Evolutionary conservation across 2,797 vertebrate genomes (phyloP), one percentile per base, ranked within the genome.

Genomic region (Siniperca scherzeri): DNA sequence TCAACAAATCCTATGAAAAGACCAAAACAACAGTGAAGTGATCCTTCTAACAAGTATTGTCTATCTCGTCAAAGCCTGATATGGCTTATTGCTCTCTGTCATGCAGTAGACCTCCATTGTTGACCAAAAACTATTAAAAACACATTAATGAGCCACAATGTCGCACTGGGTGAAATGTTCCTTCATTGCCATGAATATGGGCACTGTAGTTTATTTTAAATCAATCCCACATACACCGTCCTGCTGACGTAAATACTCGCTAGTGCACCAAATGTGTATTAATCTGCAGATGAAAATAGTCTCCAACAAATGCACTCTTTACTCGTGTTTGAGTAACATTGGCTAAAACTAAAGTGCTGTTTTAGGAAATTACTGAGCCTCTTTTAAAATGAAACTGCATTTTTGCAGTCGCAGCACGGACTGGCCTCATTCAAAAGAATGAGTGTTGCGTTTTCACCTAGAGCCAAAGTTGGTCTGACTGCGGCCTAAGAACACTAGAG

Each of bases 21-120:
- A 44, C 25, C 33, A 70, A 42, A 81, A 74, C 42, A 70, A 30
- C 22, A 78, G 64, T 50, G 36, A 36, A 65, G 22, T 19, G 48
- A 85, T 73, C 22, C 30, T 13, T 33, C 27, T 14, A 25, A 62
- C 36, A 69, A 56, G 33, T 44, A 38, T 25, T 4, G 55, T 36
- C 27, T 60, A 44, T 80, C 36, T 53, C 14, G 33, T 40, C 42
- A 22, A 19, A 42, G n/a, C 13, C 42, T 64, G n/a, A 46, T 44
- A 5, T 38, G 22, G 59, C 7, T 48, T 38, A 42, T 60, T 61
- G 12, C 19, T 60, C 27, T 50, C 11, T 40, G 55, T 46, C 16
- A 14, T 13, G n/a, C 5, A 44, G 46, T n/a, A 53, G 57, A 70
- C 4, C 9, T 13, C 7, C 16, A 44, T 16, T 38, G 27, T n/a